Evolutionary conservation across 2,888 invertebrate genomes (phyloP), one percentile per base, ranked within the genome.

Genomic region (Glaucopsyche alexis): DNA sequence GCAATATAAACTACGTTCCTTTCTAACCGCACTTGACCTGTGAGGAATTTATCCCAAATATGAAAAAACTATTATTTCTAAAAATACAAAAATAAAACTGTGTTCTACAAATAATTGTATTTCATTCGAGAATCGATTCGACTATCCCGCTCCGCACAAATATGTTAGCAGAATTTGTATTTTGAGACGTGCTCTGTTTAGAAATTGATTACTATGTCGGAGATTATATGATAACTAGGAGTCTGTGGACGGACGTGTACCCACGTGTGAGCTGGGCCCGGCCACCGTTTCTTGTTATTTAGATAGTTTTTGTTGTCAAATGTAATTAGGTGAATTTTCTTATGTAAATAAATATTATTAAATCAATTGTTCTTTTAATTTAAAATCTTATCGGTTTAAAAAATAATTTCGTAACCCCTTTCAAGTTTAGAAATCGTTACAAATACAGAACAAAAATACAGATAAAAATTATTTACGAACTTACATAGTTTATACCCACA

Each of bases 301-400:
- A 88, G 87, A 86, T 89, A 88, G 86, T 82, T 87, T 88, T 90
- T 89, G 89, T 90, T 91, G 89, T 90, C 86, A 84, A 84, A 85
- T 91, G 90, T 91, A 89, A 89, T 69, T 91, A 91, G 91, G 88
- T 85, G 91, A 90, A 91, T 90, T 89, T 88, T 90, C 89, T 87
- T 90, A 91, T 91, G 92, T 91, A 92, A 91, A 92, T 91, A 91
- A 91, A 91, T 14, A 29, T 13, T 60, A 60, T 38, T 14, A 29
- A 60, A 60, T 60, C 60, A 60, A 38, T 4, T 13, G 29, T 60
- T 60, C 13, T 60, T 60, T 60, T 13, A 5, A 5, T 55, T 55
- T 5, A 11, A 8, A 60, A 60, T 29, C 29, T 29, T 4, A 29
- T 29, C 29, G 29, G 29, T 29, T 29, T 29, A 29, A 29, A 29